Percentiles rank a stretch among this genome's conserved stretches.
These are phyloP conservation scores for Zophobas atratus DNA, from an alignment of 1,140 invertebrate genomes.

Conservation along the genomic window DNA sequence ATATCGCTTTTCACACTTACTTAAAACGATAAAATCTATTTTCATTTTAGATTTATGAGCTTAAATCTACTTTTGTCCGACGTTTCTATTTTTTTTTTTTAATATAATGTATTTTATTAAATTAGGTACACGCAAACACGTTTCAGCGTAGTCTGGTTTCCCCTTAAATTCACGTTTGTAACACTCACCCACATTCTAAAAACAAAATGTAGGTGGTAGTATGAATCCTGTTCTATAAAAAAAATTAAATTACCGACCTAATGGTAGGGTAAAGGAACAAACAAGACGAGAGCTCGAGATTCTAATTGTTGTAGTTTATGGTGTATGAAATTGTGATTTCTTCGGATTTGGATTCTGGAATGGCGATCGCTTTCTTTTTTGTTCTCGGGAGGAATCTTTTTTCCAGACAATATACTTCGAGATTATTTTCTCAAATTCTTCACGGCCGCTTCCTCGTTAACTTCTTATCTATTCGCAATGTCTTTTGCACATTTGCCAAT, in stretches of 20 bases:
- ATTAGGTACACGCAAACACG: too few relatives aligned
- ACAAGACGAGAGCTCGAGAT: background rate
- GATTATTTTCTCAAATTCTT: constrained; percentile 46
- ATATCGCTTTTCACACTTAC: too few relatives aligned
- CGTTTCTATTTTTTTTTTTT: too few relatives aligned
- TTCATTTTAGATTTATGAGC: too few relatives aligned
- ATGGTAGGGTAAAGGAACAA: constrained; percentile 13
- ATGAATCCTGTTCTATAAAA: background rate
- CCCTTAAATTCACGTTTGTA: too few relatives aligned
- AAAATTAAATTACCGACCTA: constrained; percentile 23
- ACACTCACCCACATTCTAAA: too few relatives aligned
- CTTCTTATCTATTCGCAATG: constrained; percentile 60
- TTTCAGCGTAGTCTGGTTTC: too few relatives aligned
- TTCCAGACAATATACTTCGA: constrained; percentile 42
- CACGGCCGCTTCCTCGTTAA: constrained; percentile 55
- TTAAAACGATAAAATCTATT: too few relatives aligned
- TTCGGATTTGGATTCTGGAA: background rate
- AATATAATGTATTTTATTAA: too few relatives aligned
- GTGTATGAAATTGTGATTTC: constrained; percentile 6
- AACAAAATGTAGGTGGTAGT: too few relatives aligned
- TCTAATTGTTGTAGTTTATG: constrained; percentile 18
- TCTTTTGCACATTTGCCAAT: constrained; percentile 64
- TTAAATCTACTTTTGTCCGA: too few relatives aligned
- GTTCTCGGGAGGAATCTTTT: constrained; percentile 32
- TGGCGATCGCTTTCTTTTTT: background rate